Evolutionary conservation across 2,797 vertebrate species (phyloP).

Genomic region (Brachymystax lenok): DNA sequence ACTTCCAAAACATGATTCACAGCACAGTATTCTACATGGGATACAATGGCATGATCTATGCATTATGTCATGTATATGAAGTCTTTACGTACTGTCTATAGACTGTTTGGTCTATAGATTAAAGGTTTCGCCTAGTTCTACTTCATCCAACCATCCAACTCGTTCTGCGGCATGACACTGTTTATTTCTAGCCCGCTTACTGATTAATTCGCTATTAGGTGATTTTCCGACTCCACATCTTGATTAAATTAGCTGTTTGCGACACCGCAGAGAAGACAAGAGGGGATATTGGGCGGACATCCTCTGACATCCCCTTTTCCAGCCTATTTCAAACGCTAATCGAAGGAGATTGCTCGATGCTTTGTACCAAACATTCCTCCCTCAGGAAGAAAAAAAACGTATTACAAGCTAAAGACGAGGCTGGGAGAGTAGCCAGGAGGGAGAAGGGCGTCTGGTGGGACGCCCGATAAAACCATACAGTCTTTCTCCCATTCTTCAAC

Average conservation of each 20-base stretch:
- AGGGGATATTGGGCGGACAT: not conserved
- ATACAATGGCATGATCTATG: not conserved
- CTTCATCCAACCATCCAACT: not conserved
- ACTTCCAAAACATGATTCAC: not conserved
- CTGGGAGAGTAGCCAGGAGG: conserved; percentile 23
- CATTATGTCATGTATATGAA: not conserved
- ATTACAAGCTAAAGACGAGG: conserved; percentile 23
- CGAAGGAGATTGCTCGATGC: conserved; percentile 8
- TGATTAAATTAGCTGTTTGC: not conserved
- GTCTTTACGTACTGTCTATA: not conserved
- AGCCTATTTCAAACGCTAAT: conserved; percentile 1
- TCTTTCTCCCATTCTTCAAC: not conserved
- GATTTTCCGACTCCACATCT: not conserved
- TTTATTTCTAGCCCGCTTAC: not conserved
- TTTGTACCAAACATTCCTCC: conserved; percentile 10
- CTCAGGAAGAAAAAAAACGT: conserved; percentile 16
- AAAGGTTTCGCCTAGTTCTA: not conserved
- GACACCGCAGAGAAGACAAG: not conserved
- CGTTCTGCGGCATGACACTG: not conserved
- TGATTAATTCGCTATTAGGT: not conserved
- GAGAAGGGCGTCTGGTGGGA: not conserved
- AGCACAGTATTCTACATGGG: not conserved
- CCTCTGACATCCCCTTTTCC: not conserved
- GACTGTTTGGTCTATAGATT: not conserved
- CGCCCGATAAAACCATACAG: not conserved